Evolutionary conservation across 2,113 vertebrate genomes (phyloP), one percentile per base, ranked within the genome.

Genomic region (Scalopus aquaticus): DNA sequence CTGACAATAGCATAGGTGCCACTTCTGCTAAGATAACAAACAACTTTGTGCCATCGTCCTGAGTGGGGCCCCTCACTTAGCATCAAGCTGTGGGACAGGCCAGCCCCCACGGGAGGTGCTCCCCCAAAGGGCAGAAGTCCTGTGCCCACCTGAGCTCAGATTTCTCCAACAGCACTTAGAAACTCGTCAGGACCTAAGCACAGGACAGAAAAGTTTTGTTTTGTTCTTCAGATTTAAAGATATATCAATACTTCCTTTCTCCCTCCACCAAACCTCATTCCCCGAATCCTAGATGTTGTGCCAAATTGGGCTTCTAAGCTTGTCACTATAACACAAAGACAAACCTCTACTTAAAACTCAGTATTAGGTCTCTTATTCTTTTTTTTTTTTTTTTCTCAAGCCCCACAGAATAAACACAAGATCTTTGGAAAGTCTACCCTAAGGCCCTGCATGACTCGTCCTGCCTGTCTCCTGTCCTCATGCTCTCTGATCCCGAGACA

Each of bases 141-240:
- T 3, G 62, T 0, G 0, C 26, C 60, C 3, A 6, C 32, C 78
- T 26, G 13, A 64, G 42, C n/a, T 37, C 26, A 46, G 56, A 32
- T 32, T 8, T 89, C 6, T 2, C 13, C 5, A 15, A 35, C 44
- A 35, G 56, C 26, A 17, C 37, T 12, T 37, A 56, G 37, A 89
- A 20, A n/a, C 32, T 46, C 51, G 28, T 56, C 78, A 84, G 78
- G 30, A 79, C 35, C 37, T 3, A 6, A 60, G 67, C 8, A 3
- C 15, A n/a, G 49, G 74, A 69, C 90, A 54, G 49, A 84, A n/a
- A 44, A 42, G 5, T 3, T 54, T 77, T 74, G 22, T 28, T 65
- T 81, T 70, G 22, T 74, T 90, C 70, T 54, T 42, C 60, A 65
- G 22, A 80, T 54, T 39, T 56, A n/a, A 88, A 88, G 51, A 72